Evolutionary conservation across 1,140 invertebrate genomes (phyloP), one percentile per base, ranked within the genome.

Genomic region (Neuroterus valhalla): DNA sequence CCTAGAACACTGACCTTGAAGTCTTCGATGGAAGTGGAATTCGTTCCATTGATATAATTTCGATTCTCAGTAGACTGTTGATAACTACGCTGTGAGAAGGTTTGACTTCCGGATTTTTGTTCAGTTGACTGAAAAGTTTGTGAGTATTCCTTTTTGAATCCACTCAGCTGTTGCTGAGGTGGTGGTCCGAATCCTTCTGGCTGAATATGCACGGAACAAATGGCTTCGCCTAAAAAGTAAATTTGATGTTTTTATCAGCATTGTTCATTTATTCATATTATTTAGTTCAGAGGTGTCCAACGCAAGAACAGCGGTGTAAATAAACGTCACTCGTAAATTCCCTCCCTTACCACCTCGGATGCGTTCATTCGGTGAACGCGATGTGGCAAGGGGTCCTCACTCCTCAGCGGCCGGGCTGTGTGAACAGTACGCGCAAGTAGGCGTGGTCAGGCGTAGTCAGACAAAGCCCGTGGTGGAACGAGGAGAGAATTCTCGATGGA

Each of bases 191-290:
- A 93, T 83, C 96, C 96, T 90, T 98, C 96, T n/a, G 96, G 96
- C 86, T 97, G 96, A 82, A 98, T 98, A 84, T 94, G 96, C n/a
- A 98, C 96, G 48, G 96, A 97, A 87, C 97, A 97, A 80, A 97
- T 96, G 21, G 96, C 96, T 91, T 98, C 96, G 71, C 97, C 89
- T 90, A 38, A 10, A 75, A 75, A 48, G 43, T 46, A 12, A 2
- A 42, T 44, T 66, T 50, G 5, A 46, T 62, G 17, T 67, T 11
- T 68, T 23, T 52, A 38, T 62, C n/a, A 17, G 4, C 38, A 21
- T n/a, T 43, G 4, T 1, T 19, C 42, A 1, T n/a, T 14, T 2
- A 46, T 68, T 21, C 55, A 15, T 44, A 76, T 52, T 71, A 23
- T n/a, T n/a, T n/a, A n/a, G n/a, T n/a, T n/a, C n/a, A n/a, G n/a